These are phyloP conservation scores for Maniola jurtina DNA, from an alignment of 1,140 invertebrate genomes.

Conservation along the genomic window DNA sequence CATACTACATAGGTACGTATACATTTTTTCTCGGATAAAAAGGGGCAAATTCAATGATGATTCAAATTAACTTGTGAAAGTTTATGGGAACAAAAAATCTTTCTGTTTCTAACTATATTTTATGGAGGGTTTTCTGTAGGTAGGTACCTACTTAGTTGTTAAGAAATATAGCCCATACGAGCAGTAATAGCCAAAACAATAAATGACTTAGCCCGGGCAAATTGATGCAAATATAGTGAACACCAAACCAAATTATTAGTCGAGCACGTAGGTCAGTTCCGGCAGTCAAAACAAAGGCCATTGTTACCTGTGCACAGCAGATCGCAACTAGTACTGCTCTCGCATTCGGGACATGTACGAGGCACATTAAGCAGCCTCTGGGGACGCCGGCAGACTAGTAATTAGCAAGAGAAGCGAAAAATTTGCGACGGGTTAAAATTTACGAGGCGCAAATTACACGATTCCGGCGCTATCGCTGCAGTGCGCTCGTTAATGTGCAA, in stretches of 20 bases:
- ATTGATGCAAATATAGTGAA: conserved; percentile 42
- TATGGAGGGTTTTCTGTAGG: too few relatives aligned
- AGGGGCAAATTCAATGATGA: too few relatives aligned
- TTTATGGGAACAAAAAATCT: too few relatives aligned
- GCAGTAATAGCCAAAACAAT: not conserved
- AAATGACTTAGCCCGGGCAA: conserved; percentile 20
- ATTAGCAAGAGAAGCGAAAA: conserved; percentile 76
- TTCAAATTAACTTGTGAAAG: too few relatives aligned
- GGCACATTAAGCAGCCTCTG: conserved; percentile 72
- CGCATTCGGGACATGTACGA: conserved; percentile 71
- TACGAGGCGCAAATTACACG: conserved; percentile 76
- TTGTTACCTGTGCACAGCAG: conserved; percentile 64
- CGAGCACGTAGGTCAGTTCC: conserved; percentile 66
- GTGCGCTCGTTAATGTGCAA: conserved; percentile 69
- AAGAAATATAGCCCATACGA: not conserved
- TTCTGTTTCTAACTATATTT: too few relatives aligned
- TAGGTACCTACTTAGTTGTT: too few relatives aligned
- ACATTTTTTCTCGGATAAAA: too few relatives aligned
- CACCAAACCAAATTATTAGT: conserved; percentile 54
- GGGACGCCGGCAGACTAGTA: conserved; percentile 72
- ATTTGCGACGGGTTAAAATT: conserved; percentile 75
- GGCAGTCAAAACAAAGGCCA: conserved; percentile 72
- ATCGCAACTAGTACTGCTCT: conserved; percentile 59
- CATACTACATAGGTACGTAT: too few relatives aligned
- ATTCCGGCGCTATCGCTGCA: conserved; percentile 72